Base-by-base conservation (phyloP, 1,140 invertebrate species). In the Megalopta genalis region DNA sequence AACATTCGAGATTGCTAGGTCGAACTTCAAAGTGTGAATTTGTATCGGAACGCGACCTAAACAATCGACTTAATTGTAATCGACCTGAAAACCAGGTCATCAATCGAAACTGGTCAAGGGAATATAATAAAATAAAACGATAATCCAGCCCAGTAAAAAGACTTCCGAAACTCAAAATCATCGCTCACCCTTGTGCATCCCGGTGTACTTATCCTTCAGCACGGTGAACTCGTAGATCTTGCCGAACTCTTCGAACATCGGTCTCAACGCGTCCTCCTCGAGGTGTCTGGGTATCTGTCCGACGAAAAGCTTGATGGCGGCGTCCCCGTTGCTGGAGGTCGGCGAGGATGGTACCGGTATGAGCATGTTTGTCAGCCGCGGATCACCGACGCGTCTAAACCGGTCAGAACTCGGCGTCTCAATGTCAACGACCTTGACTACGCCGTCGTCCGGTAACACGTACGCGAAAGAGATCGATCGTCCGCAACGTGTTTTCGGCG, bases 151-250 rank as follows among this genome's bases (percentile, higher is more conserved):
- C 32, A 4, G 32, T 2, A 2, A 32, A 32, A 32, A 32, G n/a
- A 32, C 1, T 32, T 32, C 32, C 16, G 18, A 52, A 52, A 52
- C 14, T 8, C 18, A 25, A 8, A 71, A 25, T 71, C n/a, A 42
- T 88, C 94, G 12, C 42, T 91, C 93, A 97, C 97, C 97, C 96
- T 98, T 98, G 92, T 98, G 97, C 95, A 98, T 97, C 37, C 97
- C 97, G 49, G 97, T 98, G 93, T 97, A 97, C 91, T 97, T 97
- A 92, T 98, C 97, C 94, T 98, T 98, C 59, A 99, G 95, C 23
- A 98, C 96, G 62, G 97, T 98, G 83, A 99, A 96, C 94, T 99
- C 98, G 91, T 98, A 98, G 88, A 99, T 99, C 90, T 97, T 97
- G 59, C 98, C 98, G 89, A 97, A 98, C 90, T 97, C 95, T 91